Conservation (phyloP, 2,888 invertebrate species). For the Drepanosiphum platanoidis region DNA sequence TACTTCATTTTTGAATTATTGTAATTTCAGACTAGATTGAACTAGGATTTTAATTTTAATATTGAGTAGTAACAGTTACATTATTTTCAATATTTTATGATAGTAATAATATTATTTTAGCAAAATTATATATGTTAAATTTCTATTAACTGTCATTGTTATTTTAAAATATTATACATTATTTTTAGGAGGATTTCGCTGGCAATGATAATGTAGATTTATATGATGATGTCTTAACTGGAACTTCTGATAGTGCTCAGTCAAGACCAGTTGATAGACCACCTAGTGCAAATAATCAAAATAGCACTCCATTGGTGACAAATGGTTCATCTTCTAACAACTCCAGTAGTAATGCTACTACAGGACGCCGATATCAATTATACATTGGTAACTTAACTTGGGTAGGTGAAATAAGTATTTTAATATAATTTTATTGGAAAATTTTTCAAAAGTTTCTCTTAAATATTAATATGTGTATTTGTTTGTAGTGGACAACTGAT, state of each 20-base stretch:
- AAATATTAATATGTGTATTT: neutral
- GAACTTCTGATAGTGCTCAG: constrained; percentile 66
- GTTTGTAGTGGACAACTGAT: constrained; percentile 92
- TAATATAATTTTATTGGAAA: neutral
- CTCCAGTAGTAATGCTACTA: constrained; percentile 60
- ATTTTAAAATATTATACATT: neutral
- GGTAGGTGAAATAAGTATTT: constrained; percentile 71
- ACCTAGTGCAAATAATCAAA: constrained; percentile 71
- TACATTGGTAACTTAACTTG: constrained; percentile 84
- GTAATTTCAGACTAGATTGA: too few relatives aligned
- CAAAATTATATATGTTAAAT: too few relatives aligned
- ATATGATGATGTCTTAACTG: constrained; percentile 94
- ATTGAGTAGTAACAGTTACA: too few relatives aligned
- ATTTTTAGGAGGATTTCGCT: constrained; percentile 80
- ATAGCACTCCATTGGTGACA: constrained; percentile 64
- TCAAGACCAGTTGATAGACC: constrained; percentile 67
- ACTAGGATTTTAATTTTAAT: too few relatives aligned
- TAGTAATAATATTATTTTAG: too few relatives aligned
- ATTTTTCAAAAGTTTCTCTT: neutral
- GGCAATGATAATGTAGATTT: constrained; percentile 87
- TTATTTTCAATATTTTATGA: too few relatives aligned
- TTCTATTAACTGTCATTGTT: neutral
- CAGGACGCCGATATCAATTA: constrained; percentile 61
- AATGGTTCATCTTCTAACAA: constrained; percentile 59
- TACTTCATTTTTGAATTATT: too few relatives aligned